phyloP scores from a whole-genome alignment of 1,140 invertebrate genomes.

The Daktulosphaira vitifoliae region DNA sequence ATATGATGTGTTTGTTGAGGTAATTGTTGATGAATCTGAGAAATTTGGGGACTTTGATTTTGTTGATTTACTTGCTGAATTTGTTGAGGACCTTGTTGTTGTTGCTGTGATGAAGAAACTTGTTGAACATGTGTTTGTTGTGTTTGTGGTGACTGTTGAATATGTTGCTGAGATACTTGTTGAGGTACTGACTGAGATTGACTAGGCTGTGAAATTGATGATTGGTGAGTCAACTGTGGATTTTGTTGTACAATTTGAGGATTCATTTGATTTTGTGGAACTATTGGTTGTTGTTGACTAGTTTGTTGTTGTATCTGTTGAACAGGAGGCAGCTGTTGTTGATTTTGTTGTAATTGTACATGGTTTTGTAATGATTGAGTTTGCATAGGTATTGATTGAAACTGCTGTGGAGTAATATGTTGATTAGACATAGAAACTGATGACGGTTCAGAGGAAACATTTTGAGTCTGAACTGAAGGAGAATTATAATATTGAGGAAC shows the following conservation, averaged over 20 bases:
- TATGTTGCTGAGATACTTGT: slow-evolving; percentile 32
- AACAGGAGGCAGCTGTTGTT: slow-evolving; percentile 27
- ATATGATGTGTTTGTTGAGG: slow-evolving; percentile 35
- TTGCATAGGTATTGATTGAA: slow-evolving; percentile 44
- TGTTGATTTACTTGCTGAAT: slow-evolving; percentile 33
- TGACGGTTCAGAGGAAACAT: slow-evolving; percentile 25
- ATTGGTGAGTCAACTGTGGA: slow-evolving; percentile 43
- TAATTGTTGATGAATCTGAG: slow-evolving; percentile 38
- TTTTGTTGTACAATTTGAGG: slow-evolving; percentile 47
- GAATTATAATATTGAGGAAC: slow-evolving; percentile 31
- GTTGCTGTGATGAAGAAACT: slow-evolving; percentile 32
- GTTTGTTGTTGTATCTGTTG: slow-evolving; percentile 34
- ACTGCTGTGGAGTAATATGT: slow-evolving; percentile 43
- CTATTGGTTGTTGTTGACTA: slow-evolving; percentile 17
- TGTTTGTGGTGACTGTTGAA: slow-evolving; percentile 13
- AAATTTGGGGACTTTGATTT: slow-evolving; percentile 36
- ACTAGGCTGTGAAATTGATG: slow-evolving; percentile 27
- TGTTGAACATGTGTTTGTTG: slow-evolving; percentile 34
- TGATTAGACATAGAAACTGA: slow-evolving; percentile 22
- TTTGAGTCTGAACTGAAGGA: slow-evolving; percentile 15
- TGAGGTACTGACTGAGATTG: slow-evolving; percentile 34
- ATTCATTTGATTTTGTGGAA: slow-evolving; percentile 33
- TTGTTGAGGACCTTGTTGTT: slow-evolving; percentile 34
- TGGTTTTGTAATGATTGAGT: slow-evolving; percentile 22
- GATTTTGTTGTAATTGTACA: slow-evolving; percentile 21